Base-by-base conservation (phyloP, 1,140 invertebrate species). In the Manduca sexta region DNA sequence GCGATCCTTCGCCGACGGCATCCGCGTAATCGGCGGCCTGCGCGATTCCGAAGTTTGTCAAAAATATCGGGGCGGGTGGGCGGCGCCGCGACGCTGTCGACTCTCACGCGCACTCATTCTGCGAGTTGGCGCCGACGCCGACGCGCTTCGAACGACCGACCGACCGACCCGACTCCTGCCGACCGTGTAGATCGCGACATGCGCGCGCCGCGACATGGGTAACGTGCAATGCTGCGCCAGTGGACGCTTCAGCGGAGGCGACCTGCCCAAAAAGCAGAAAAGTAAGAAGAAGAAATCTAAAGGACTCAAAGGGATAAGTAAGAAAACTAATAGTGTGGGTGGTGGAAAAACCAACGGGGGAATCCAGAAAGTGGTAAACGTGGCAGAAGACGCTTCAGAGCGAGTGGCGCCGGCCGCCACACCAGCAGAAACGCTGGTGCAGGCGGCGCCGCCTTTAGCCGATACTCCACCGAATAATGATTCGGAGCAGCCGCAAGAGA, bases 161-260 rank as follows among this genome's bases (percentile, higher is more conserved):
- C 75, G 74, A 81, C 68, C 76, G 74, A 75, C 51, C 69, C 62
- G 70, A 74, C 69, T 74, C 69, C 65, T 64, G 67, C 63, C 70
- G 64, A 69, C 50, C 64, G 69, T 69, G 72, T 67, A 64, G 47
- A 65, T 57, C 77, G 64, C 74, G 82, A 85, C 71, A 85, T 85
- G 82, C 79, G 81, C 76, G 69, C 61, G 64, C 68, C 55, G 63
- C 74, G 81, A 76, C 61, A 85, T 85, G 82, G 82, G 82, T 80
- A 85, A 85, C 64, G 82, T 85, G 77, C 82, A 85, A 76, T 85
- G 82, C 78, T 85, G 82, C 79, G 77, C 79, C 58, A 81, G 67
- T 72, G 79, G 80, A 60, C 78, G 69, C 56, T 70, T 78, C 63
- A 64, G 53, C 60, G 63, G 75, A 60, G 71, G 70, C 56, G 81